phyloP scores from a whole-genome alignment of 1,140 invertebrate genomes.

The Agrypnia vestita region DNA sequence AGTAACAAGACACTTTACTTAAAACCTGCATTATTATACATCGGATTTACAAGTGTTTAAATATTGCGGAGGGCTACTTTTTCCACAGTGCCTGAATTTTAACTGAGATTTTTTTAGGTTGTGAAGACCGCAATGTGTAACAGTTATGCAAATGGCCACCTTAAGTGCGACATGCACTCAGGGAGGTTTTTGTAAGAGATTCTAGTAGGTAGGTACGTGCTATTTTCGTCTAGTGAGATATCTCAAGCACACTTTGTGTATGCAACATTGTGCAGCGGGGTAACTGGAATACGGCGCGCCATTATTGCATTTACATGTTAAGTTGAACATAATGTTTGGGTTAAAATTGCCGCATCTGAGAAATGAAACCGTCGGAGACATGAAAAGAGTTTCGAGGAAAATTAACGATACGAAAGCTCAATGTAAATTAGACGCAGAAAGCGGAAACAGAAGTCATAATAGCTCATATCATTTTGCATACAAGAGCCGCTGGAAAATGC shows the following conservation, averaged over 20 bases:
- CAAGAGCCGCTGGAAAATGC: no score
- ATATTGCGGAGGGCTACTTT: neutral
- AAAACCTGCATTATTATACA: neutral
- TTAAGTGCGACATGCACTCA: constrained; percentile 36
- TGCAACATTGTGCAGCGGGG: constrained; percentile 9
- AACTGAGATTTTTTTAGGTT: neutral
- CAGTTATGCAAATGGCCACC: constrained; percentile 28
- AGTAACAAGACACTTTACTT: neutral
- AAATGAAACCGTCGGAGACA: constrained; percentile 1
- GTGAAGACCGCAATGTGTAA: neutral
- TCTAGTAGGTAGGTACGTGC: neutral
- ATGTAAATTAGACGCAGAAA: no score
- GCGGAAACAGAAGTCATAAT: no score
- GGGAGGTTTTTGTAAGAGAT: constrained; percentile 24
- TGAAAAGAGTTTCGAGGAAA: neutral
- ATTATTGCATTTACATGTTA: constrained; percentile 31
- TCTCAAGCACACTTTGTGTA: neutral
- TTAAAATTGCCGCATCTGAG: constrained; percentile 2
- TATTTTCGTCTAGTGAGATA: constrained; percentile 26
- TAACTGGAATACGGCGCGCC: constrained; percentile 5
- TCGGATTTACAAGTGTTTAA: neutral
- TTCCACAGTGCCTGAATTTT: neutral
- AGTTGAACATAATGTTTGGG: constrained; percentile 12
- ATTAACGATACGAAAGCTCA: neutral
- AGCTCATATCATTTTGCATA: no score